Percentiles rank a stretch among this genome's conserved stretches.
phyloP scores from a whole-genome alignment of 2,113 vertebrate genomes.

The Ailurus styani region DNA sequence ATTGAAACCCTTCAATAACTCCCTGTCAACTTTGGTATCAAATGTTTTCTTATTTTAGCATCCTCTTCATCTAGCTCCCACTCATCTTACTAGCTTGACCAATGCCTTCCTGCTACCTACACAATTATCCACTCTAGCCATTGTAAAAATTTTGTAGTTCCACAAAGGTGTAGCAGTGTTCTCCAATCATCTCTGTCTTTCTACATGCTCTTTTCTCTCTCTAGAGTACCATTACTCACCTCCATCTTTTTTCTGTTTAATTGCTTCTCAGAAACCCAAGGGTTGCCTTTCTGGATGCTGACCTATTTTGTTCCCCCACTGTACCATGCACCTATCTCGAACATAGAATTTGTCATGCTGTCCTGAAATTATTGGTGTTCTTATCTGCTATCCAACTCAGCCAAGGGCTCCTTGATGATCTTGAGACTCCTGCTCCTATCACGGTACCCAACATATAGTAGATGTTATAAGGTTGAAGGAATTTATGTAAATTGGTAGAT shows the following conservation, averaged over 20 bases:
- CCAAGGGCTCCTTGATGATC: background rate
- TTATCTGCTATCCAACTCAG: background rate
- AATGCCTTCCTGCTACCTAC: background rate
- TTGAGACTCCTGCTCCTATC: background rate
- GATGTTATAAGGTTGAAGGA: background rate
- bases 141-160: background rate
- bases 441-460: background rate
- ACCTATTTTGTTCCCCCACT: background rate
- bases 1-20: background rate
- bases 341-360: background rate
- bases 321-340: background rate
- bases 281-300: background rate
- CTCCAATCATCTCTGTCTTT: background rate
- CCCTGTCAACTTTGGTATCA: background rate
- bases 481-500: background rate
- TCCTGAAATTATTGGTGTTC: background rate
- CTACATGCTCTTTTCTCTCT: background rate
- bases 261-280: background rate
- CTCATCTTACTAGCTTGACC: background rate
- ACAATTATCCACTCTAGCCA: background rate
- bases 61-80: background rate
- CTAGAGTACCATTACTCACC: background rate
- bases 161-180: background rate
- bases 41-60: slow-evolving; percentile 2
- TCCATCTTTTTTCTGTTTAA: background rate